phyloP scores from a whole-genome alignment of 2,888 invertebrate species.

The Polia nebulosa region DNA sequence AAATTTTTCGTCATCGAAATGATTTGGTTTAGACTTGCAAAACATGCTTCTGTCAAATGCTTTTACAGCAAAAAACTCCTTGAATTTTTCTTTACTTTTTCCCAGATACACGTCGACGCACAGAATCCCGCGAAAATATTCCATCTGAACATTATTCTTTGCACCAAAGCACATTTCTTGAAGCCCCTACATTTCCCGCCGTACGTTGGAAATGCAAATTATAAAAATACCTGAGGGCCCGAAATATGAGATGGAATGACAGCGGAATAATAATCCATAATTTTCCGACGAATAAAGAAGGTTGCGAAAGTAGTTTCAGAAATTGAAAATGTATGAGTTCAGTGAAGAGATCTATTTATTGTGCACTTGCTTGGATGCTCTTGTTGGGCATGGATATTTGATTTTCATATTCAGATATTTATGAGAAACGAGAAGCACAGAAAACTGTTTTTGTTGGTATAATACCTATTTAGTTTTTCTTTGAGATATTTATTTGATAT shows the following conservation, averaged over 20 bases:
- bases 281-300: slow-evolving; percentile 12
- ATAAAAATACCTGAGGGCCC: slow-evolving; percentile 53
- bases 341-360: slow-evolving; percentile 25
- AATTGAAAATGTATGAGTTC: slow-evolving; percentile 45
- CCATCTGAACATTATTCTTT: slow-evolving; percentile 46
- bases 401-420: slow-evolving; percentile 20
- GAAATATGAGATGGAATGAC: slow-evolving; percentile 53
- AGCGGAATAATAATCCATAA: slow-evolving; percentile 51
- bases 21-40: background rate
- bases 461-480: background rate
- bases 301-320: slow-evolving; percentile 20
- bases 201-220: slow-evolving; percentile 59
- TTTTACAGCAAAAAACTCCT: background rate
- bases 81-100: slow-evolving; percentile 6
- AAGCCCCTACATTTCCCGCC: slow-evolving; percentile 27
- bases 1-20: background rate
- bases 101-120: slow-evolving; percentile 15
- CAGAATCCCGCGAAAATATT: slow-evolving; percentile 27
- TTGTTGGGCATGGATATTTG: slow-evolving; percentile 15
- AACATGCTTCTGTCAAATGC: background rate
- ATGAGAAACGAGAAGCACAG: background rate
- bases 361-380: slow-evolving; percentile 41
- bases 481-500: background rate
- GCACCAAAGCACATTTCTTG: slow-evolving; percentile 39
- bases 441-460: background rate